Evolutionary conservation across 2,797 vertebrate species (phyloP), one percentile per base, ranked within the genome.

Genomic region (Taenioides sp.): DNA sequence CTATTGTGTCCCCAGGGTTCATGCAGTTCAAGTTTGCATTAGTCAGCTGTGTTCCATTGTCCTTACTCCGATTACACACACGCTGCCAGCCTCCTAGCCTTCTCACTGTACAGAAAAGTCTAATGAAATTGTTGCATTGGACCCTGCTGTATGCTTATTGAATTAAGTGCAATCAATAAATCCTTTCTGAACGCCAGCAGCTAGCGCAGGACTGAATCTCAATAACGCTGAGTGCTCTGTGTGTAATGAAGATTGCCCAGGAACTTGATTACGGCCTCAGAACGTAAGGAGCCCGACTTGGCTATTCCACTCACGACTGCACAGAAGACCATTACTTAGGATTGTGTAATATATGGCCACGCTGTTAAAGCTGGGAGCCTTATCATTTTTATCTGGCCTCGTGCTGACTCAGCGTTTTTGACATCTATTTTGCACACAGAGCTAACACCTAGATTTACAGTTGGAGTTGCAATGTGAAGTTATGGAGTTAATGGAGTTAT

Each of bases 121-220:
- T 80, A 91, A 93, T 92, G 84, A 90, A 92, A 91, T 90, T 89
- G 88, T 88, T 89, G 85, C 80, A 59, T 82, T 90, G 88, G 89
- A 90, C 81, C 88, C 88, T 84, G 85, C 84, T 84, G 86, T 83
- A 87, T 92, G 78, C 89, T 93, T 93, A 94, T 94, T 94, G 87
- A 87, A 92, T 94, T 94, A 94, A 93, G 91, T 91, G 90, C 90
- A 89, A 94, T 94, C 93, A 92, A 94, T 94, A 94, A 94, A 93
- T 93, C 90, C 87, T 87, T 85, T 92, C 88, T 87, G 84, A 89
- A 77, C 64, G 70, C 88, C 82, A 72, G 85, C 89, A 84, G 78
- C 84, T 84, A 82, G 79, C 73, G 74, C 78, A 80, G 77, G 77
- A 76, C 86, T 82, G 89, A 90, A 89, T 92, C 87, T 91, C 89